Evolutionary conservation across 2,888 invertebrate genomes (phyloP), one percentile per base, ranked within the genome.

Genomic region (Alloscopus bannaensis): DNA sequence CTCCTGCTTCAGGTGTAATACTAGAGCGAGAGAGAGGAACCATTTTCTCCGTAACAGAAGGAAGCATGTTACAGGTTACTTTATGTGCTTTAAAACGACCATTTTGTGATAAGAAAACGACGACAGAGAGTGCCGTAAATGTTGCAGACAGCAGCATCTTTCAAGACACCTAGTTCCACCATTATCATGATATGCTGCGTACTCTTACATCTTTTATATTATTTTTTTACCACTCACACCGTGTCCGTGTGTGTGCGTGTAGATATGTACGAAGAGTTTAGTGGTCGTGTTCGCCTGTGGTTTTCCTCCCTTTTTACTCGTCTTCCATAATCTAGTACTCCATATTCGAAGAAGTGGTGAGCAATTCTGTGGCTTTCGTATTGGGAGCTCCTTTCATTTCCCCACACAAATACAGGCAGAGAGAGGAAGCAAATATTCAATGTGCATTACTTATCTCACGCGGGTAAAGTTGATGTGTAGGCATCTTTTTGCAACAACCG

Each of bases 101-200:
- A 45, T 77, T 77, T 75, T 64, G 64, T 64, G 77, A 77, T 77
- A 77, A 77, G 77, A 45, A 69, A 68, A 68, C 50, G 76, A 77
- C 65, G 65, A 55, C 50, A 62, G 52, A 52, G 50, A n/a, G 50
- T 40, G 68, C 40, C 40, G 69, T 57, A 64, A 77, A 77, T 77
- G 77, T 65, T 77, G 77, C 77, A 77, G 62, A 70, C 77, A 70
- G 64, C 70, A 77, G 77, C 70, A 77, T 69, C 62, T 70, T 70
- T 77, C 62, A 69, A 52, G 62, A 76, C 50, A 68, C 24, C 59
- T 52, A 18, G 36, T 22, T 40, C 42, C 50, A 16, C 69, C 64
- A 70, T 77, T 47, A 70, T 69, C 64, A 57, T 77, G 70, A 77
- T 64, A 64, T 70, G 65, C 70, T 77, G 62, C 70, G 70, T 70